Evolutionary conservation across 2,888 invertebrate species (phyloP), one percentile per base, ranked within the genome.

Genomic region (Rhamnusium bicolor): DNA sequence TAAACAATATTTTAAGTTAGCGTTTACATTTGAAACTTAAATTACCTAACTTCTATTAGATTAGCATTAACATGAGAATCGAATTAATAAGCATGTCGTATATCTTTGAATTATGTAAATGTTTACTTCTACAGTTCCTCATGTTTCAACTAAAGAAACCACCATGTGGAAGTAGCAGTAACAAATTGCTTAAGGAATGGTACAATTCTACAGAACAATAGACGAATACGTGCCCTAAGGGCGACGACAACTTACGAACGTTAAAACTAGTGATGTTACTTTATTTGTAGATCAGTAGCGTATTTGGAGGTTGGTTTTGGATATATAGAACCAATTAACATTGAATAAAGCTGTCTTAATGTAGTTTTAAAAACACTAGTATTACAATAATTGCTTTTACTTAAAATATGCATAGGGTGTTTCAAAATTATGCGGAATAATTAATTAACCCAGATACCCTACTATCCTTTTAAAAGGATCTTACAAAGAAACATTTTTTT

Each of bases 81-180:
- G 62, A 60, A 73, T 73, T 73, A 73, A 60, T 65, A 61, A 66
- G 69, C 69, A 46, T 58, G 68, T 40, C 40, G 40, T 40, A 12
- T 67, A 68, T 67, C 62, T 73, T 49, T 69, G 73, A 54, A 65
- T 71, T 66, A 71, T 66, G 58, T 60, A 72, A 54, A 75, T 68
- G 65, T 75, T 71, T 71, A 70, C 71, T 66, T 68, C 29, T n/a
- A 19, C 27, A 47, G 51, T 63, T 61, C 40, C 65, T 56, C 65
- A 56, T 49, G 68, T 65, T 68, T 63, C 71, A 65, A 63, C 65
- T 58, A 54, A 68, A 73, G 73, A 72, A 76, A 65, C 73, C 65
- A 47, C 58, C 72, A 72, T 68, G 69, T 74, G 72, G 73, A 74
- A 76, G 72, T 68, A 74, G 69, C 76, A 67, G 67, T 67, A 72